Base-by-base conservation (phyloP, 2,113 vertebrate genomes). In the Chionodraco myersi region DNA sequence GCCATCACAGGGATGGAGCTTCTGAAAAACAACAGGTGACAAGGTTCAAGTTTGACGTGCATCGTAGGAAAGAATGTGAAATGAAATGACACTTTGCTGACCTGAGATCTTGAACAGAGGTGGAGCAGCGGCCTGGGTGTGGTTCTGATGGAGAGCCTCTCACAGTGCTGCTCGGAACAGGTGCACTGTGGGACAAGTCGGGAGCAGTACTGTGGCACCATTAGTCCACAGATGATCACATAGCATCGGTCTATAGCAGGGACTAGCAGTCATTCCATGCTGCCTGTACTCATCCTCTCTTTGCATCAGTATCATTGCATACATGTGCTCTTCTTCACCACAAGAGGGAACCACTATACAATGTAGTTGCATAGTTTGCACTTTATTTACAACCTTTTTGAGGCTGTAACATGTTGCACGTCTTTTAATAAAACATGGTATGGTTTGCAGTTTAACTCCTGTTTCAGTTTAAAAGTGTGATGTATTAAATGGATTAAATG, bases 101-200 rank as follows among this genome's bases (percentile, higher is more conserved):
- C 91, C 89, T 91, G 58, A 88, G 74, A 18, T 84, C 54, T 12
- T 56, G 44, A 66, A 52, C 62, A 36, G 61, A 49, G 7, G 36
- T 5, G 26, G 49, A 56, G 2, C 2, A 5, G 21, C 75, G 3
- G 64, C 44, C 79, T 76, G 14, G 51, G n/a, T 82, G 49, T 59
- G 0, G 13, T 2, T 12, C 30, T 67, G 23, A 2, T 68, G 48
- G 15, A 1, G 41, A 30, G n/a, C 79, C 75, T 34, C 49, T 82
- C 21, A 66, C 49, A 11, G 48, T 45, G 8, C 73, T 71, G 69
- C 56, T 79, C 14, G 48, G 41, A 70, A 7, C 63, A 53, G 79
- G 52, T 69, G 61, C 49, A 3, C 90, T 91, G 15, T 16, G 41
- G 18, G 30, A 30, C 30, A 30, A 30, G 30, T 30, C 30, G 30